A percentile compares a stretch with the other conserved stretches of the same genome.
Evolutionary conservation across 2,797 vertebrate genomes (phyloP).

Genomic region (Clarias platycephalus): DNA sequence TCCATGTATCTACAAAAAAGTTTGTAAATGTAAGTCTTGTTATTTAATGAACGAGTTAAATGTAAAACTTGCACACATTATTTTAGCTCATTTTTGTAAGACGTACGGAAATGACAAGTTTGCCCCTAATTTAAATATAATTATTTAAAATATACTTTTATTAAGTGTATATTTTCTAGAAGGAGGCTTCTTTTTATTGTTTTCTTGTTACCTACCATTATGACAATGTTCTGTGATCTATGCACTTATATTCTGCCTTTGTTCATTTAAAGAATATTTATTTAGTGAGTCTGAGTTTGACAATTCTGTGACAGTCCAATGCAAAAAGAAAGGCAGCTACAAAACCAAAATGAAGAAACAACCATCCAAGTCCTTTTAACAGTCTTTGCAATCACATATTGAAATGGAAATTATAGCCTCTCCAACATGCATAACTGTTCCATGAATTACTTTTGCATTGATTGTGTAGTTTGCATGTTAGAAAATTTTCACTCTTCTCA

Average conservation of each 20-base stretch:
- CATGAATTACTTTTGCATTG: constrained; percentile 69
- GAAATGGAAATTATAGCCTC: constrained; percentile 72
- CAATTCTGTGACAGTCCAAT: constrained; percentile 45
- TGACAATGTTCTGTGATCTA: not conserved
- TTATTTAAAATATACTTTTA: not conserved
- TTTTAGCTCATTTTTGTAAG: not conserved
- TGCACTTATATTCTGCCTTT: not conserved
- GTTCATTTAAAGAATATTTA: not conserved
- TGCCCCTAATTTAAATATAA: not conserved
- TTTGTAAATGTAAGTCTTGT: not conserved
- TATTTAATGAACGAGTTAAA: not conserved
- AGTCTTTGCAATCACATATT: constrained; percentile 69
- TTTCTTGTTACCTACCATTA: not conserved
- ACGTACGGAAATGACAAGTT: not conserved
- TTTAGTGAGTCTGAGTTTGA: not conserved
- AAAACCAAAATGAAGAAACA: constrained; percentile 62
- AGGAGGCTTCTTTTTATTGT: not conserved
- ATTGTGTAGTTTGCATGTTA: constrained; percentile 68
- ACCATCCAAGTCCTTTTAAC: constrained; percentile 64
- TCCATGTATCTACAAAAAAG: not conserved
- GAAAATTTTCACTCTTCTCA: constrained; percentile 57
- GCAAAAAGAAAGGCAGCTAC: constrained; percentile 56
- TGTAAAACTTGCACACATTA: not conserved
- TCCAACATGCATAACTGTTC: constrained; percentile 64
- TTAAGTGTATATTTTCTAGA: not conserved